Base-by-base conservation (phyloP, 2,113 vertebrate genomes). In the Chauna torquata region DNA sequence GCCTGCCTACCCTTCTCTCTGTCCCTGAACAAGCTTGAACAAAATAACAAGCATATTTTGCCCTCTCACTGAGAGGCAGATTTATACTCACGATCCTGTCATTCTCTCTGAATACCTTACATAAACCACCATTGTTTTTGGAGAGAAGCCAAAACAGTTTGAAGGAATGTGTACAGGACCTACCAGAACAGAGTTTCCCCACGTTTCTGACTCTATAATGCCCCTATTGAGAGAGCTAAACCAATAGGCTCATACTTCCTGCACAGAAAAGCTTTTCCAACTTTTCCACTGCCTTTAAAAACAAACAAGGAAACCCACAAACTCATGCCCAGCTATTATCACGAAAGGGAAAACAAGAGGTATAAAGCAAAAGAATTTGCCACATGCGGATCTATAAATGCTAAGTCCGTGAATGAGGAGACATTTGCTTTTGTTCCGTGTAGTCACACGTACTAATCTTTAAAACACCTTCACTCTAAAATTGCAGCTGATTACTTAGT, bases 251-350 rank as follows among this genome's bases (percentile, higher is more conserved):
- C 45, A 66, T 40, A 69, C 84, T 82, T 86, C 69, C 61, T 38
- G 50, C 83, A 82, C 18, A 20, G 87, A 82, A 92, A 82, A 82
- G 36, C 36, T 91, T 65, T 47, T 72, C 90, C 84, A 65, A 2
- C 49, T 87, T 59, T 76, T 96, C 74, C 66, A 76, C 44, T 82
- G 87, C 70, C 78, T 96, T 79, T 38, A 30, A 87, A 94, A 95
- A 82, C 91, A 96, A 96, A 95, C 75, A 96, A 82, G 92, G 82
- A 96, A 94, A 96, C 74, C 78, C 84, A 79, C 74, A 96, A 85
- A 38, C 12, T 85, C 84, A 82, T 95, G 95, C 54, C 49, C 87
- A 80, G 87, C 57, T 82, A 65, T 87, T 79, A 91, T 44, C 18
- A 27, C 9, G 47, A 68, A 89, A 89, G 65, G 78, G 94, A 96